Conservation (phyloP, 2,888 invertebrate genomes). For the Eilema depressum region DNA sequence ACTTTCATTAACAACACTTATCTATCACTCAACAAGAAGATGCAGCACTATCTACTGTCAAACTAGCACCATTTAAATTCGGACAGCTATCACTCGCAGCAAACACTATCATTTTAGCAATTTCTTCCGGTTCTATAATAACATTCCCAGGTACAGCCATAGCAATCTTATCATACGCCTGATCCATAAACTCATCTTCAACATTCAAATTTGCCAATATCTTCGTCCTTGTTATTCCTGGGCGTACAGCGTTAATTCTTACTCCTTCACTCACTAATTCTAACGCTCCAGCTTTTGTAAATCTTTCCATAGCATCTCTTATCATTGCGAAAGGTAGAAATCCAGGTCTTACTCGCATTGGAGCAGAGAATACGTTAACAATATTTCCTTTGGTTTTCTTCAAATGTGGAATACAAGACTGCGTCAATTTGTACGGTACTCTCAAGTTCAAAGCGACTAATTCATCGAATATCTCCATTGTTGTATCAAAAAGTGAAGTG, state of each 20-base stretch:
- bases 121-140: conserved; percentile 70
- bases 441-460: conserved; percentile 65
- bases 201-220: conserved; percentile 67
- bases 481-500: conserved; percentile 66
- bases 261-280: conserved; percentile 70
- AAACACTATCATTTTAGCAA: conserved; percentile 69
- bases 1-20: neutral
- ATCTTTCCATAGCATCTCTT: conserved; percentile 65
- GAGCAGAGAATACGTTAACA: conserved; percentile 67
- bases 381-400: conserved; percentile 68
- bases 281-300: conserved; percentile 66
- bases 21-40: conserved; percentile 48
- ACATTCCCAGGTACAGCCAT: conserved; percentile 59
- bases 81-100: conserved; percentile 65
- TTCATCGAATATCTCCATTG: conserved; percentile 69
- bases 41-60: conserved; percentile 65
- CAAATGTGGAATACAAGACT: conserved; percentile 64
- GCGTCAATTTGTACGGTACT: conserved; percentile 69
- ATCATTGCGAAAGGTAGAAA: conserved; percentile 66
- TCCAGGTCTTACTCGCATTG: conserved; percentile 64
- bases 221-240: conserved; percentile 70
- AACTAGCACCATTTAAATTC: conserved; percentile 64
- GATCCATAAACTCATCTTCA: conserved; percentile 60
- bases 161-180: conserved; percentile 60
- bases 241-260: conserved; percentile 72